Evolutionary conservation across 2,797 vertebrate species (phyloP).

Genomic region (Mormyrus proboscirostris): DNA sequence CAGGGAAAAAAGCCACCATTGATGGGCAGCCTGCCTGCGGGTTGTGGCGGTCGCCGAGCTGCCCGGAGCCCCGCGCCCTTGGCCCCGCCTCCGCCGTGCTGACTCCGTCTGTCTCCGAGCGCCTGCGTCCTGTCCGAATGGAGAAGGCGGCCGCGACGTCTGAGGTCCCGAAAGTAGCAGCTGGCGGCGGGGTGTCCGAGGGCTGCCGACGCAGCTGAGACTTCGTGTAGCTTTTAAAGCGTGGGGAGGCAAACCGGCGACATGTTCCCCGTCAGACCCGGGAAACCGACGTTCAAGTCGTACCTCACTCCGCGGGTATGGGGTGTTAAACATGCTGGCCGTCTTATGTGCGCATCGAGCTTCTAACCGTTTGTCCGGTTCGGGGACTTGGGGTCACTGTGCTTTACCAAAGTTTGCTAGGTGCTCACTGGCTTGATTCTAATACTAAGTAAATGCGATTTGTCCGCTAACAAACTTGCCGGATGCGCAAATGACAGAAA

Average conservation of each 20-base stretch:
- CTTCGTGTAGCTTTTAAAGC: not conserved
- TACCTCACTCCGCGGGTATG: slow-evolving; percentile 86
- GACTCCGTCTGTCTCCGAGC: not conserved
- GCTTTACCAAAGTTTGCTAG: not conserved
- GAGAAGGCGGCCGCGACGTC: not conserved
- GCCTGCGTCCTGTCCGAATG: not conserved
- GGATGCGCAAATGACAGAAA: not conserved
- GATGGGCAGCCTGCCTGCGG: not conserved
- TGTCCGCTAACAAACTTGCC: not conserved
- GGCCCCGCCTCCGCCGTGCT: not conserved
- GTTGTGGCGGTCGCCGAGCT: not conserved
- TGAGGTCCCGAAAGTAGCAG: not conserved
- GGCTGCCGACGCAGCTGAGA: not conserved
- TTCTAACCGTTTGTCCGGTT: not conserved
- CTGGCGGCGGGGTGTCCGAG: not conserved
- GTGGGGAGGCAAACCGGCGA: not conserved
- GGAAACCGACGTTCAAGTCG: slow-evolving; percentile 79
- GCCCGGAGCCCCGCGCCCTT: not conserved
- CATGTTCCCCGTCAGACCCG: slow-evolving; percentile 80
- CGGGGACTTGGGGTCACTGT: not conserved
- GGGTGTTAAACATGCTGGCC: not conserved
- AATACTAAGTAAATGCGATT: not conserved
- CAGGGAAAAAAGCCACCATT: not conserved
- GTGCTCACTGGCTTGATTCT: not conserved
- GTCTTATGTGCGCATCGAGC: not conserved